Evolutionary conservation across 2,797 vertebrate genomes (phyloP).

Genomic region (Hipposideros larvatus): DNA sequence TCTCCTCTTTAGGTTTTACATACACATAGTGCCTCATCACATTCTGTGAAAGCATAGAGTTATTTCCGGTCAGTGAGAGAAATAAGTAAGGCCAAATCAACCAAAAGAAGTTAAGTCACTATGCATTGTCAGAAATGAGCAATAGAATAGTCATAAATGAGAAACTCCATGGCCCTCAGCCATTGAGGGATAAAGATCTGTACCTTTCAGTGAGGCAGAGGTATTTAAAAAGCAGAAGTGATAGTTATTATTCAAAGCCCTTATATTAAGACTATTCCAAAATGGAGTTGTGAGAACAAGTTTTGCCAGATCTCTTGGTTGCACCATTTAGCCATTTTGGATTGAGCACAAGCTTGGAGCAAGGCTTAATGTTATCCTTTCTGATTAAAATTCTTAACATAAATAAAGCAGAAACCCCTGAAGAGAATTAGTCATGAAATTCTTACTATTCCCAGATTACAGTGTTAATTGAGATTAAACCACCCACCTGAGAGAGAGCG

Average conservation of each 20-base stretch:
- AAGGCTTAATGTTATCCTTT: not conserved
- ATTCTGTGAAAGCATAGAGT: not conserved
- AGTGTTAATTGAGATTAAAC: not conserved
- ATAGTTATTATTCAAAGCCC: not conserved
- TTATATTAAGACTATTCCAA: not conserved
- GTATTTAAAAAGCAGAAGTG: slow-evolving; percentile 45
- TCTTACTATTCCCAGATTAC: slow-evolving; percentile 3
- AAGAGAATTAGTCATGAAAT: not conserved
- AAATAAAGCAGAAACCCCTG: not conserved
- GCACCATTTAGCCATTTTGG: not conserved
- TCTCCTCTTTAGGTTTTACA: not conserved
- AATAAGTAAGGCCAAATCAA: not conserved
- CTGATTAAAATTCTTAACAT: not conserved
- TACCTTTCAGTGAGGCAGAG: not conserved
- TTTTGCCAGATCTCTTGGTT: not conserved
- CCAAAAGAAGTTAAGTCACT: slow-evolving; percentile 10
- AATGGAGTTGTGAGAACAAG: not conserved
- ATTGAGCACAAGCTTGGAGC: not conserved
- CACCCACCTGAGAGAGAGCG: not conserved
- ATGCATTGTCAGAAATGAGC: not conserved
- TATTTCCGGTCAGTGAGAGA: not conserved
- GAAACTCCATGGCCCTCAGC: not conserved
- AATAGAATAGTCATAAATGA: not conserved
- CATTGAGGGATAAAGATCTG: not conserved
- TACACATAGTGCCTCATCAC: not conserved